Evolutionary conservation across 1,140 invertebrate species (phyloP).

Genomic region (Babylonia areolata): DNA sequence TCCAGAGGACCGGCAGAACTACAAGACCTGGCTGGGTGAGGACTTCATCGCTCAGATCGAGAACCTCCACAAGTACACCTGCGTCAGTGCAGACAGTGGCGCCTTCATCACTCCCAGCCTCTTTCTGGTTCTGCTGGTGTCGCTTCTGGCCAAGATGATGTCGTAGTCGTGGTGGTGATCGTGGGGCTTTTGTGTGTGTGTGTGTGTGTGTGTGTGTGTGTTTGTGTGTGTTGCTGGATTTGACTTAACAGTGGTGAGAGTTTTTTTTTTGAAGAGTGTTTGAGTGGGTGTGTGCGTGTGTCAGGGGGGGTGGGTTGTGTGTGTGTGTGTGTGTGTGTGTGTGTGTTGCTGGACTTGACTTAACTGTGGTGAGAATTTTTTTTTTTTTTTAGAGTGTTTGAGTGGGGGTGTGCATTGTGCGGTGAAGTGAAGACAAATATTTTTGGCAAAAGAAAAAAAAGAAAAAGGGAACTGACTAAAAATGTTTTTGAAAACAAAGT

Average conservation of each 20-base stretch:
- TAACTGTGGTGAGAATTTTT: too few species aligned
- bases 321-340: not conserved
- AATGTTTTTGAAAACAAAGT: too few species aligned
- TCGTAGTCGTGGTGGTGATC: not conserved
- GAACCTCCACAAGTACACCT: slow-evolving; percentile 66
- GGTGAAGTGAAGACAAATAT: too few species aligned
- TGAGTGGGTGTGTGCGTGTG: not conserved
- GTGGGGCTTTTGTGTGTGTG: not conserved
- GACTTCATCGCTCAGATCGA: slow-evolving; percentile 68
- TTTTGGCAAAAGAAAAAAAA: too few species aligned
- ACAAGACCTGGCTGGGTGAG: slow-evolving; percentile 62
- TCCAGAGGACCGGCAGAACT: slow-evolving; percentile 60
- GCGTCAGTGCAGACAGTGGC: slow-evolving; percentile 54
- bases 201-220: not conserved
- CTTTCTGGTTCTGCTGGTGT: slow-evolving; percentile 15
- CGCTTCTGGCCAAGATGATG: slow-evolving; percentile 20
- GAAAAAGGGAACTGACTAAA: too few species aligned
- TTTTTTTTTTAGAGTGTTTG: too few species aligned
- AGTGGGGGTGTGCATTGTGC: too few species aligned
- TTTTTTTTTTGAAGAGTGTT: not conserved
- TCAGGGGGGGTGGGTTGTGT: not conserved
- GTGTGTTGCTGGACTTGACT: not conserved
- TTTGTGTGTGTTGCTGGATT: not conserved
- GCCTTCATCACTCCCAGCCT: slow-evolving; percentile 33
- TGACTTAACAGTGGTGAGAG: too few species aligned